A percentile compares a stretch with the other conserved stretches of the same genome.
phyloP scores from a whole-genome alignment of 2,113 vertebrate genomes.

The Peucedramus taeniatus region DNA sequence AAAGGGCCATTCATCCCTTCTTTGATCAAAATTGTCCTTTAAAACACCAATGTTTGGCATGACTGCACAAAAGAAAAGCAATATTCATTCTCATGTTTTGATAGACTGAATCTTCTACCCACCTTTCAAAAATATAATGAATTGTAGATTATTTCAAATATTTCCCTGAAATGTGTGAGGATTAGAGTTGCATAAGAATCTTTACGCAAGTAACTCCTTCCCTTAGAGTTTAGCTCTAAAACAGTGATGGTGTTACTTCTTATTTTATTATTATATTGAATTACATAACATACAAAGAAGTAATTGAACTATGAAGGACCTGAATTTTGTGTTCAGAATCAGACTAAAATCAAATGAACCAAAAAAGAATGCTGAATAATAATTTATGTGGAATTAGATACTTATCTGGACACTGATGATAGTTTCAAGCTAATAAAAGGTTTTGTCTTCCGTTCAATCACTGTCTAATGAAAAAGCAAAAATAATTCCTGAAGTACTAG shows the following conservation, averaged over 20 bases:
- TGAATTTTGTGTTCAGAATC: background rate
- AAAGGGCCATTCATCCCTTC: accelerated
- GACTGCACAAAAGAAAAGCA: background rate
- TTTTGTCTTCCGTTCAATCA: background rate
- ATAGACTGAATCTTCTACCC: background rate
- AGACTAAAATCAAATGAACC: background rate
- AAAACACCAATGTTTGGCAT: background rate
- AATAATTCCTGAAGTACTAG: background rate
- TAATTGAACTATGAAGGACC: background rate
- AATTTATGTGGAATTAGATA: background rate
- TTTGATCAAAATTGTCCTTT: background rate
- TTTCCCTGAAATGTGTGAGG: background rate
- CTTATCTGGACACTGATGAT: background rate
- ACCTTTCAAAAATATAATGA: background rate
- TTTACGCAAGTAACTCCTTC: background rate
- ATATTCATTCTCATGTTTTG: background rate
- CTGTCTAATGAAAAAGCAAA: background rate
- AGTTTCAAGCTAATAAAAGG: background rate
- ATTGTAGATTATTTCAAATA: background rate
- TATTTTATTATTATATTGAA: background rate
- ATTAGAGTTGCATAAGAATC: background rate
- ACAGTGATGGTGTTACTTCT: background rate
- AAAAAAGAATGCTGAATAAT: background rate
- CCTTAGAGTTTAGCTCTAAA: background rate
- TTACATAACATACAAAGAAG: background rate